Evolutionary conservation across 2,113 vertebrate species (phyloP).

Genomic region (Oncorhynchus nerka): DNA sequence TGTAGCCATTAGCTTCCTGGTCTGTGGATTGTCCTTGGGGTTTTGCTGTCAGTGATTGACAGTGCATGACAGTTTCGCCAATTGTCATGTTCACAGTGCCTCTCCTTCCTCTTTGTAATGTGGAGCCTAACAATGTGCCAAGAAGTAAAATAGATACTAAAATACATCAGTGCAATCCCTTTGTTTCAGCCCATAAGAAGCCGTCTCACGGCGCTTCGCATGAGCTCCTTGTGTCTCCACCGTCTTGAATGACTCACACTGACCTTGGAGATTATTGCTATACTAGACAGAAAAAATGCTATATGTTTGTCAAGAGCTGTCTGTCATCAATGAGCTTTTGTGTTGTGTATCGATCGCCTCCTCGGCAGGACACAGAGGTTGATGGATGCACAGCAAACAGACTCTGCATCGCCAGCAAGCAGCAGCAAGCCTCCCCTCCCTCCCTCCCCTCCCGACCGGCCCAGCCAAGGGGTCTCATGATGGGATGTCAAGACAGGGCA

Average conservation of each 20-base stretch:
- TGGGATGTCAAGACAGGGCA: conserved; percentile 56
- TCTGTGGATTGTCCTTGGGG: not conserved
- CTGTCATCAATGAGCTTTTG: conserved; percentile 75
- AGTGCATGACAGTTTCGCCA: conserved; percentile 40
- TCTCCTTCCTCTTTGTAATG: not conserved
- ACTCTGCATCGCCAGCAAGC: conserved; percentile 65
- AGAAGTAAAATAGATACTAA: conserved; percentile 21
- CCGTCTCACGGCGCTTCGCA: not conserved
- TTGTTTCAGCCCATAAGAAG: conserved; percentile 26
- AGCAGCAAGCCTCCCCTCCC: conserved; percentile 69
- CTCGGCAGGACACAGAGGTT: conserved; percentile 60
- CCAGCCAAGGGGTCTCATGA: conserved; percentile 35
- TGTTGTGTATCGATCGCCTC: conserved; percentile 71
- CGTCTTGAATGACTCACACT: conserved; percentile 42
- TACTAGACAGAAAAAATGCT: conserved; percentile 72
- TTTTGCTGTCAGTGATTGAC: conserved; percentile 40
- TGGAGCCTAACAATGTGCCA: conserved; percentile 54
- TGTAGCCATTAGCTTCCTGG: not conserved
- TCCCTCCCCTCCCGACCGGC: conserved; percentile 48
- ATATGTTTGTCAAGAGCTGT: conserved; percentile 75
- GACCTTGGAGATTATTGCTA: conserved; percentile 77
- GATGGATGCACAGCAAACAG: conserved; percentile 75
- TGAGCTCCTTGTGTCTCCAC: conserved; percentile 23
- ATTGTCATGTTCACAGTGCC: conserved; percentile 46
- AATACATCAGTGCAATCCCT: conserved; percentile 14